Evolutionary conservation across 2,888 invertebrate species (phyloP).

Genomic region (Euproctis similis): DNA sequence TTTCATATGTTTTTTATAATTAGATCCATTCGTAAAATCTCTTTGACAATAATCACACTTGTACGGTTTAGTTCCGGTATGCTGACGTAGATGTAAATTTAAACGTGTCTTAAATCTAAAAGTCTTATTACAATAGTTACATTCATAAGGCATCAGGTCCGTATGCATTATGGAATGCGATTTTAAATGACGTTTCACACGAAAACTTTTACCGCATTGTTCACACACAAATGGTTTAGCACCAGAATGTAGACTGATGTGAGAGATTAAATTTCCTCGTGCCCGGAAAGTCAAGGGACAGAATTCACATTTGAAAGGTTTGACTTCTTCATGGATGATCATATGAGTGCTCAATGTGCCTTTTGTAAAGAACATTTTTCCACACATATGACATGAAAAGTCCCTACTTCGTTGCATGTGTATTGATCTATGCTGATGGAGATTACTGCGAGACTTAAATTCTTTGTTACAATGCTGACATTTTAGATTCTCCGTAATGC

Average conservation of each 20-base stretch:
- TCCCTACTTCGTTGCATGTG: slow-evolving; percentile 64
- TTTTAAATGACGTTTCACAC: slow-evolving; percentile 62
- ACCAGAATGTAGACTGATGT: slow-evolving; percentile 56
- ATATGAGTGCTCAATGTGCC: slow-evolving; percentile 61
- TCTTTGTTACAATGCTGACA: slow-evolving; percentile 55
- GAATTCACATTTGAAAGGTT: slow-evolving; percentile 60
- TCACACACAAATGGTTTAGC: slow-evolving; percentile 65
- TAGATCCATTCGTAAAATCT: slow-evolving; percentile 67
- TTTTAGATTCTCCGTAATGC: slow-evolving; percentile 34
- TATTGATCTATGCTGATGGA: slow-evolving; percentile 52
- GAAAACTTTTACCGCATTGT: slow-evolving; percentile 62
- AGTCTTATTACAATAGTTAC: slow-evolving; percentile 60
- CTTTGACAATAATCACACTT: slow-evolving; percentile 56
- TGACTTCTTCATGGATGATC: slow-evolving; percentile 55
- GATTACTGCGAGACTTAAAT: slow-evolving; percentile 55
- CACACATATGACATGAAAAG: slow-evolving; percentile 62
- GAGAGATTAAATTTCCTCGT: slow-evolving; percentile 56
- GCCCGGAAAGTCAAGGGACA: slow-evolving; percentile 62
- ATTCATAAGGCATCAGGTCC: slow-evolving; percentile 58
- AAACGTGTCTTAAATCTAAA: slow-evolving; percentile 64
- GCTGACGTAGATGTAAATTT: slow-evolving; percentile 60
- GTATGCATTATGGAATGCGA: slow-evolving; percentile 68
- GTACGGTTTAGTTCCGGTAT: slow-evolving; percentile 67
- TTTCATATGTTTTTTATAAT: slow-evolving; percentile 68
- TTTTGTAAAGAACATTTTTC: slow-evolving; percentile 68